A percentile compares a stretch with the other conserved stretches of the same genome.
phyloP scores from a whole-genome alignment of 1,140 invertebrate species.

The Drosophila mauritiana region DNA sequence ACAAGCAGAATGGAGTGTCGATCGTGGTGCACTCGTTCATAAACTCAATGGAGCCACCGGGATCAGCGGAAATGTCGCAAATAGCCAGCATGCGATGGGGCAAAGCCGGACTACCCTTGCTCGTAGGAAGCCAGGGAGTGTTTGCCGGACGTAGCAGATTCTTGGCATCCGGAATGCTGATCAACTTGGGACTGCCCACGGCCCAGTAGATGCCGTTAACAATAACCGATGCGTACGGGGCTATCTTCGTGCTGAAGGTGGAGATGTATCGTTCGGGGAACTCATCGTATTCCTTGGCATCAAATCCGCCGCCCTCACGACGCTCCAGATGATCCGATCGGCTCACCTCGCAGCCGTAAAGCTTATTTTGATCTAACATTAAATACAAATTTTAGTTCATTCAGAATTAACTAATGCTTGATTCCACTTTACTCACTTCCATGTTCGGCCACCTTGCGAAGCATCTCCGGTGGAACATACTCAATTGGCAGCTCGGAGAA shows the following conservation, averaged over 20 bases:
- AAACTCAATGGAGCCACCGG: constrained; percentile 99
- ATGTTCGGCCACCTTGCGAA: constrained; percentile 97
- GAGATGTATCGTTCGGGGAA: constrained; percentile 97
- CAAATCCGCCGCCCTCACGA: constrained; percentile 95
- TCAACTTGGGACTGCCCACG: constrained; percentile 96
- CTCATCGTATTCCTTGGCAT: constrained; percentile 95
- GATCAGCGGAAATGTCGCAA: constrained; percentile 99
- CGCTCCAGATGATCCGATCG: constrained; percentile 96
- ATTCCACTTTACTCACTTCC: constrained; percentile 90
- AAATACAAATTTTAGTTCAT: too few relatives aligned
- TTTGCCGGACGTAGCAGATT: constrained; percentile 93
- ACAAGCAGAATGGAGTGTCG: constrained; percentile 99
- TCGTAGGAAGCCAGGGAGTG: constrained; percentile 96
- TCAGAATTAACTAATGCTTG: too few relatives aligned
- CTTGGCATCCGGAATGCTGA: constrained; percentile 99
- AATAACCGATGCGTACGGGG: constrained; percentile 98
- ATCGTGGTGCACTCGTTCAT: constrained; percentile 99
- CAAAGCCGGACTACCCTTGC: constrained; percentile 93
- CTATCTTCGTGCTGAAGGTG: constrained; percentile 98
- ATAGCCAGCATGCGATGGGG: constrained; percentile 96
- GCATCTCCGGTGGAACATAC: constrained; percentile 97
- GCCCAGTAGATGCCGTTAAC: constrained; percentile 99
- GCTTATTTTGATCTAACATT: constrained; percentile 92
- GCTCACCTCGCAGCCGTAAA: constrained; percentile 97
- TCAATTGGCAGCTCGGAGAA: constrained; percentile 99